Evolutionary conservation across 2,888 invertebrate genomes (phyloP).

Genomic region (Torymus texanus): DNA sequence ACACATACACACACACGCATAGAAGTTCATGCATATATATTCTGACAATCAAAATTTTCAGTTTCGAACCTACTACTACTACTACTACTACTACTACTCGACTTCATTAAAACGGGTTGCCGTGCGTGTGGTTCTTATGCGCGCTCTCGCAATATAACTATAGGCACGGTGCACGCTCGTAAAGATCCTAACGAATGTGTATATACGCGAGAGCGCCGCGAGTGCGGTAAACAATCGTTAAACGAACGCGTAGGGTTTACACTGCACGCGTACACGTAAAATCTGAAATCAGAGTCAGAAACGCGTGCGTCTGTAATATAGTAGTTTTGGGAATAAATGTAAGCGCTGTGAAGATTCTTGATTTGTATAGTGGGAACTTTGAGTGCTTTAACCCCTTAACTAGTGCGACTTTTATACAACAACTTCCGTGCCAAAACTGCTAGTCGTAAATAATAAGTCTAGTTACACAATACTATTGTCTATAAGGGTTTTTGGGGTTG

Average conservation of each 20-base stretch:
- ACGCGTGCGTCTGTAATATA: background rate
- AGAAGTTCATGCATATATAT: background rate
- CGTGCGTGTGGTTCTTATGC: too few relatives aligned
- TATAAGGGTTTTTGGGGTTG: too few relatives aligned
- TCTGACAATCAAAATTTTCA: conserved; percentile 7
- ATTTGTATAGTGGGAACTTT: too few relatives aligned
- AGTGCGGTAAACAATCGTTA: conserved; percentile 27
- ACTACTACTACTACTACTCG: background rate
- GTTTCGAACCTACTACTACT: background rate
- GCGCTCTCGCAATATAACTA: background rate
- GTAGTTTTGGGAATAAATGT: background rate
- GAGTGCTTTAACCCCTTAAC: too few relatives aligned
- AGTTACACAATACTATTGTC: too few relatives aligned
- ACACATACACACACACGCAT: background rate
- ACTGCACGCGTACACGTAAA: background rate
- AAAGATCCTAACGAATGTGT: conserved; percentile 17
- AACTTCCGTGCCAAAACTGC: too few relatives aligned
- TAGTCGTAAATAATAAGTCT: too few relatives aligned
- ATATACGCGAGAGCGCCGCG: background rate
- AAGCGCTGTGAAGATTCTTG: too few relatives aligned
- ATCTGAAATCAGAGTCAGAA: conserved; percentile 3
- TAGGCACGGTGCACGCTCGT: background rate
- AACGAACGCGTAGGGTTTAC: background rate
- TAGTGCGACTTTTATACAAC: too few relatives aligned
- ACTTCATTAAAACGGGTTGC: conserved; percentile 3